Evolutionary conservation across 2,113 vertebrate genomes (phyloP).

Genomic region (Tylochromis polylepis): DNA sequence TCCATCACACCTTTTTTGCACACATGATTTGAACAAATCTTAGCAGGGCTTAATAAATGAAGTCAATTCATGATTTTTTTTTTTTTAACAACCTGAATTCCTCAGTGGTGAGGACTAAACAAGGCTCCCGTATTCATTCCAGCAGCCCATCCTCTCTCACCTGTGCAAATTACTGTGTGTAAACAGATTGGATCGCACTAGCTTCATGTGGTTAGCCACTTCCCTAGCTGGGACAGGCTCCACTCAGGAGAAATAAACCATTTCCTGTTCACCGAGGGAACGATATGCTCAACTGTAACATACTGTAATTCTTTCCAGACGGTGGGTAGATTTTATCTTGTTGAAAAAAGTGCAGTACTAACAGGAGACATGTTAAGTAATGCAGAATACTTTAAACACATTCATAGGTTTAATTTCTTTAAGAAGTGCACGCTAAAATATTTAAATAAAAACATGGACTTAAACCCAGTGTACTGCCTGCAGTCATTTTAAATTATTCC

Average conservation of each 20-base stretch:
- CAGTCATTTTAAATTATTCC: not conserved
- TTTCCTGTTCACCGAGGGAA: slow-evolving; percentile 59
- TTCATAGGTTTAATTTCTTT: not conserved
- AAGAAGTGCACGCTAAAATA: not conserved
- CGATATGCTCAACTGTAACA: slow-evolving; percentile 56
- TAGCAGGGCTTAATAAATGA: slow-evolving; percentile 37
- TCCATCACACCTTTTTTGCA: not conserved
- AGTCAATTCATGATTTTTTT: slow-evolving; percentile 50
- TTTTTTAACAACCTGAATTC: not conserved
- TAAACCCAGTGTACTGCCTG: not conserved
- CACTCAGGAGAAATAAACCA: slow-evolving; percentile 62
- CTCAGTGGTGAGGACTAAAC: slow-evolving; percentile 7
- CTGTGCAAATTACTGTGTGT: slow-evolving; percentile 66
- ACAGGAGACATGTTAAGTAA: not conserved
- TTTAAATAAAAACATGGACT: not conserved
- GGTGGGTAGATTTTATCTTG: slow-evolving; percentile 37
- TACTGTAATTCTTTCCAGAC: slow-evolving; percentile 61
- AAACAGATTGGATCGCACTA: slow-evolving; percentile 52
- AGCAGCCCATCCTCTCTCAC: slow-evolving; percentile 52
- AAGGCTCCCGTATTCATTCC: slow-evolving; percentile 47
- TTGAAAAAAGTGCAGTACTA: not conserved
- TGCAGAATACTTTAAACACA: not conserved
- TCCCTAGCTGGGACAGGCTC: slow-evolving; percentile 54
- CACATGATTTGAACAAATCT: slow-evolving; percentile 23
- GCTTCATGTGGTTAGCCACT: slow-evolving; percentile 71